These are phyloP conservation scores for Tinea semifulvella DNA, from an alignment of 2,888 invertebrate genomes.

Conservation along the genomic window DNA sequence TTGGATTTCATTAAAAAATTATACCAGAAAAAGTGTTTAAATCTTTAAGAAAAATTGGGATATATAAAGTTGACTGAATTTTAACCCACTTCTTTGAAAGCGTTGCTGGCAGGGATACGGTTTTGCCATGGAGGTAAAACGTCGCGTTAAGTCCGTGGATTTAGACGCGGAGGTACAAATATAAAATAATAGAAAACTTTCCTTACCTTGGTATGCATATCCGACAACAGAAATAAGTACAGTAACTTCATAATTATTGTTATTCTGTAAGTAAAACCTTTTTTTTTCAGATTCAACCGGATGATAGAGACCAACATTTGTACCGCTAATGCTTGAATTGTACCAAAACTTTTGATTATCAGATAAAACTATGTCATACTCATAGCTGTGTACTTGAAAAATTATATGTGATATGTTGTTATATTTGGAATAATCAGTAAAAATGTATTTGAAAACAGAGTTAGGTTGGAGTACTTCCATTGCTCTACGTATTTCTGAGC, in stretches of 20 bases:
- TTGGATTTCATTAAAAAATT: too few relatives aligned
- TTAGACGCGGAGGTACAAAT: too few relatives aligned
- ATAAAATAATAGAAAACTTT: too few relatives aligned
- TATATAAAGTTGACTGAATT: too few relatives aligned
- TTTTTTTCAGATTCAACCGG: slow-evolving; percentile 26
- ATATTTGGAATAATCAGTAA: slow-evolving; percentile 37
- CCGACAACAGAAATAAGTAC: slow-evolving; percentile 58
- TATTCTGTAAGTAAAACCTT: neutral
- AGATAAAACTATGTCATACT: slow-evolving; percentile 65
- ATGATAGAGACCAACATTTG: slow-evolving; percentile 68
- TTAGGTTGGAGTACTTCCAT: neutral
- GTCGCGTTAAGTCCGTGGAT: too few relatives aligned
- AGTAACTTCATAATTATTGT: slow-evolving; percentile 39
- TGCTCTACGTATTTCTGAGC: slow-evolving; percentile 1
- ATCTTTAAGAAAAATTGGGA: too few relatives aligned
- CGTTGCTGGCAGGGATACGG: too few relatives aligned
- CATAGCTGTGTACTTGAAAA: slow-evolving; percentile 71
- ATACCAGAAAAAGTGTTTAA: too few relatives aligned
- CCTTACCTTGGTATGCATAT: slow-evolving; percentile 58
- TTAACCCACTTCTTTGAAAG: too few relatives aligned
- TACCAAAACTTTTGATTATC: slow-evolving; percentile 35
- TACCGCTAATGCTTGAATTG: slow-evolving; percentile 48
- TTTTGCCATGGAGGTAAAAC: too few relatives aligned
- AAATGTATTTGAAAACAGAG: neutral
- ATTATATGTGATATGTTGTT: slow-evolving; percentile 61